A percentile compares a stretch with the other conserved stretches of the same genome.
phyloP scores from a whole-genome alignment of 2,113 vertebrate genomes.

The Hydrochoerus hydrochaeris region DNA sequence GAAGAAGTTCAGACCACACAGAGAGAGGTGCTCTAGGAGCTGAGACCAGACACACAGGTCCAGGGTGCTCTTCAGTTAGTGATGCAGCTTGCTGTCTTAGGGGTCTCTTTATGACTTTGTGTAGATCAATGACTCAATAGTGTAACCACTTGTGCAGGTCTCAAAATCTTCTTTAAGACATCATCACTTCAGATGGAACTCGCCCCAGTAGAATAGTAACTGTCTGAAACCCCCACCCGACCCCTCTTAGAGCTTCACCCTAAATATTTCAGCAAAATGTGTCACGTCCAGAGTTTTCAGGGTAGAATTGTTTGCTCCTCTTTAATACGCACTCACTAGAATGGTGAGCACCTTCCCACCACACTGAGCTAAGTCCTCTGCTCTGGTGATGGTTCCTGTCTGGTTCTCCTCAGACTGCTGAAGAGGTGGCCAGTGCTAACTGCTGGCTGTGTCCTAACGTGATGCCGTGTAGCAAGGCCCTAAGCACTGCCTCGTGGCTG shows the following conservation, averaged over 20 bases:
- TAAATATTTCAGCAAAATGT: slow-evolving; percentile 44
- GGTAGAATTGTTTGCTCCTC: slow-evolving; percentile 20
- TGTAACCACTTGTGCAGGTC: background rate
- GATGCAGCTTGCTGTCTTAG: background rate
- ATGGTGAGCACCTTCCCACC: background rate
- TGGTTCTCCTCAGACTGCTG: background rate
- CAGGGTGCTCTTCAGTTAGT: background rate
- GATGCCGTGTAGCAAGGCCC: background rate
- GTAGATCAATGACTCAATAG: background rate
- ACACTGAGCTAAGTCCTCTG: background rate
- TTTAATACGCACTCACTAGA: background rate
- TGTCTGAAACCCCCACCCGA: slow-evolving; percentile 12
- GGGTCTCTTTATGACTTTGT: background rate
- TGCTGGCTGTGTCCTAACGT: background rate
- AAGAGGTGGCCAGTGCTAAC: background rate
- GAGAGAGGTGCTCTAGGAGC: background rate
- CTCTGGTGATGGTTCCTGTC: background rate
- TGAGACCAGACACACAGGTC: background rate
- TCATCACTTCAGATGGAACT: background rate
- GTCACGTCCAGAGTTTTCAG: background rate
- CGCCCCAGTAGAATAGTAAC: background rate
- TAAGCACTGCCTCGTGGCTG: background rate
- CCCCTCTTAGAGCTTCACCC: background rate
- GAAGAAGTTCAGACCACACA: background rate
- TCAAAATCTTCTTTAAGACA: background rate